Base-by-base conservation (phyloP, 2,797 vertebrate genomes). In the Uromys caudimaculatus region DNA sequence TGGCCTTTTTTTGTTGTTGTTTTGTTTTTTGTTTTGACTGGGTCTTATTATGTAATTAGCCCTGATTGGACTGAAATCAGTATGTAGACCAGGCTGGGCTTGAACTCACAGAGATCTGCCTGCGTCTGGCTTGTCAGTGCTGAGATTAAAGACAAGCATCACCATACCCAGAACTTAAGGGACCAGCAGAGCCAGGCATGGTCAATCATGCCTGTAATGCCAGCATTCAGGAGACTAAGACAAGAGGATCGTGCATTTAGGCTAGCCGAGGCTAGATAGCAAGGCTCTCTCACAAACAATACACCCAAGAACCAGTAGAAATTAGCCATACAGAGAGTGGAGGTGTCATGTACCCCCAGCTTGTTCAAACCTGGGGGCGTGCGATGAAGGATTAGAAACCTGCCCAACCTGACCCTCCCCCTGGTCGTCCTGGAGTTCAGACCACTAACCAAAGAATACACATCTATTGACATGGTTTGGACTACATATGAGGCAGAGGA, bases 311-410 rank as follows among this genome's bases (percentile, higher is more conserved):
- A 78, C 19, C 8, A 32, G 56, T 23, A n/a, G 82, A 78, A 91
- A 56, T 16, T 12, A 56, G 86, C 4, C 60, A 44, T 77, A 35
- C 6, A 16, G 62, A 71, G 38, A 5, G 27, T 24, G 21, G 47
- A 23, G 52, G 52, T 11, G 6, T 41, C 27, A 44, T 4, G 4
- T 44, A 27, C 11, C 27, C 47, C n/a, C 12, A 32, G 50, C 78
- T 44, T 52, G 67, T 10, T 13, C 84, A 6, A 4, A 29, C 62
- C 35, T 9, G 2, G 13, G 73, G 73, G 11, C n/a, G 54, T 64
- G 4, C 38, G 14, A 8, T 71, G 69, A 10, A 6, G 4, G 0
- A 16, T 21, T 0, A 12, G 0, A 3, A 29, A 21, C 78, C 58
- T 29, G 14, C 16, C 35, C 5, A 9, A 52, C n/a, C n/a, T n/a